phyloP scores from a whole-genome alignment of 2,888 invertebrate genomes.

The Chalcosyrphus nemorum region DNA sequence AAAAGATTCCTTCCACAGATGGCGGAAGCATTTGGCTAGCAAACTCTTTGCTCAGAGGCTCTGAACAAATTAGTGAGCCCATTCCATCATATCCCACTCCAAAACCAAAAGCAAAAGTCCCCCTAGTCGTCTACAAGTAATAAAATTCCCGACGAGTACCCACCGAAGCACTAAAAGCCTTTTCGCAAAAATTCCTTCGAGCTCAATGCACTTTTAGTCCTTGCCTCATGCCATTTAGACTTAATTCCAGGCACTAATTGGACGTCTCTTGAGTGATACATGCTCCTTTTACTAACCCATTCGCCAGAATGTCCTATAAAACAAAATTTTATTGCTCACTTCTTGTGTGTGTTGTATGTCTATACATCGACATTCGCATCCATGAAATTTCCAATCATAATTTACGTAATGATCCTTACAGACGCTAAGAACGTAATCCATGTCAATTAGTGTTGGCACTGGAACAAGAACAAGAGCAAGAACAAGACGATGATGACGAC shows the following conservation, averaged over 20 bases:
- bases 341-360: background rate
- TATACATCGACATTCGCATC: background rate
- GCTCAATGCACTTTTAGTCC: background rate
- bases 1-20: no score
- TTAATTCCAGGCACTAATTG: background rate
- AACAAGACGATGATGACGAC: conserved; percentile 29
- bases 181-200: background rate
- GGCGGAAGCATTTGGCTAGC: no score
- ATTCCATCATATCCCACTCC: no score
- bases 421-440: conserved; percentile 56
- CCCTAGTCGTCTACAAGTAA: no score
- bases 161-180: no score
- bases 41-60: no score
- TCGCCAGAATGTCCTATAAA: background rate
- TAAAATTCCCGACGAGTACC: no score
- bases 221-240: background rate
- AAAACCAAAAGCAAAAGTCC: no score
- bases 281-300: background rate
- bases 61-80: no score
- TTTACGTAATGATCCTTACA: conserved; percentile 66
- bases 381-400: conserved; percentile 64
- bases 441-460: conserved; percentile 65
- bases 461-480: conserved; percentile 53
- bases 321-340: background rate
- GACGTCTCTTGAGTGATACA: background rate